These are phyloP conservation scores for Apotomis turbidana DNA, from an alignment of 2,888 invertebrate species.

Conservation along the genomic window DNA sequence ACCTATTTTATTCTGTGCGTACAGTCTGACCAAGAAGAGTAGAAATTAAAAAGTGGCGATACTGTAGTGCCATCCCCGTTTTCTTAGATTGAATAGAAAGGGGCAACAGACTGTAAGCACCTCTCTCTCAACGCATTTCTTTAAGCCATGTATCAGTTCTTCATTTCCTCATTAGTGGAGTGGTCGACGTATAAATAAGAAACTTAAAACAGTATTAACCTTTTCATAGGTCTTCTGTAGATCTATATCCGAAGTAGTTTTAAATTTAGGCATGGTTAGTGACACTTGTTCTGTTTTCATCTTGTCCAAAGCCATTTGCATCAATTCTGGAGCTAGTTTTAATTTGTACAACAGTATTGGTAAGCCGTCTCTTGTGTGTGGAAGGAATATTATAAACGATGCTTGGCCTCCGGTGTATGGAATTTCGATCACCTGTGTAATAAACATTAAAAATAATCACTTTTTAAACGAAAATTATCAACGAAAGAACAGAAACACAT, in stretches of 20 bases:
- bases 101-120: too few relatives aligned
- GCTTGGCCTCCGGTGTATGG: conserved; percentile 86
- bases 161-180: too few relatives aligned
- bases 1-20: too few relatives aligned
- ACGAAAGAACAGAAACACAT: too few relatives aligned
- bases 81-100: too few relatives aligned
- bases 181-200: background rate
- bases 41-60: too few relatives aligned
- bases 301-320: conserved; percentile 72
- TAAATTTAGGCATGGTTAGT: conserved; percentile 89
- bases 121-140: too few relatives aligned
- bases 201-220: conserved; percentile 65
- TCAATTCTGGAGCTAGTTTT: conserved; percentile 53
- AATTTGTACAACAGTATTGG: conserved; percentile 53
- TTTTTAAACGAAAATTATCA: too few relatives aligned
- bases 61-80: too few relatives aligned
- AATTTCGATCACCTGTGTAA: conserved; percentile 85
- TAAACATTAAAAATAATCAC: conserved; percentile 1
- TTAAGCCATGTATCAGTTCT: too few relatives aligned
- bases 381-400: conserved; percentile 89
- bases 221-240: conserved; percentile 80
- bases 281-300: conserved; percentile 74
- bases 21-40: too few relatives aligned
- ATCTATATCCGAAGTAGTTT: conserved; percentile 84
- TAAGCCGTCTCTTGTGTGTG: conserved; percentile 85